These are phyloP conservation scores for Hylaea fasciaria DNA, from an alignment of 2,888 invertebrate species.

Conservation along the genomic window DNA sequence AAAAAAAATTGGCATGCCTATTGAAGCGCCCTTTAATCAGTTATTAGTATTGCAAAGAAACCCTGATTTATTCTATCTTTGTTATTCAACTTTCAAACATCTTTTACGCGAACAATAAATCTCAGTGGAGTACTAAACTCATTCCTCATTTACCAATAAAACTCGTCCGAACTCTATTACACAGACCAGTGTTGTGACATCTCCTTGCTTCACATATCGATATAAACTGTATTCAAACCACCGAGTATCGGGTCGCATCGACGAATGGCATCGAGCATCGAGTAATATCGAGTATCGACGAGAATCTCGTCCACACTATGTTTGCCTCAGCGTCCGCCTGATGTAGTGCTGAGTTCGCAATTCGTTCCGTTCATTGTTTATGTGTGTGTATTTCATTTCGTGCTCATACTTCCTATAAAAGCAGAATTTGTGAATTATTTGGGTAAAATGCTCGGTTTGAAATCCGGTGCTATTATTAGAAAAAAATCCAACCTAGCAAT, in stretches of 20 bases:
- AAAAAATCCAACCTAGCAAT: background rate
- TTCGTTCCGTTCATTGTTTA: slow-evolving; percentile 63
- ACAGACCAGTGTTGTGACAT: slow-evolving; percentile 2
- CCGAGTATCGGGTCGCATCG: slow-evolving; percentile 34
- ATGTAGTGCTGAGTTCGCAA: slow-evolving; percentile 67
- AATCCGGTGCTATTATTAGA: background rate
- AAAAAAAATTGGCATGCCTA: too few species aligned
- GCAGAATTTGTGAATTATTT: slow-evolving; percentile 47
- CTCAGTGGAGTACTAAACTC: background rate
- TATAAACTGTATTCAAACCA: slow-evolving; percentile 4
- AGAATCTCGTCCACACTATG: slow-evolving; percentile 56
- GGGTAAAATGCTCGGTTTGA: slow-evolving; percentile 9
- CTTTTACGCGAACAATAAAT: background rate
- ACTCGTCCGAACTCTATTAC: background rate
- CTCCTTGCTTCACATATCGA: background rate
- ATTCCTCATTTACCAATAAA: slow-evolving; percentile 2
- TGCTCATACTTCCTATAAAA: slow-evolving; percentile 27
- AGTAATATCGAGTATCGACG: slow-evolving; percentile 54
- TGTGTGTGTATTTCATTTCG: slow-evolving; percentile 56
- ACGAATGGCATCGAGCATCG: slow-evolving; percentile 50
- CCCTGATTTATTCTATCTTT: too few species aligned
- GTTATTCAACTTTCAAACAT: background rate
- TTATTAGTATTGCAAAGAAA: too few species aligned
- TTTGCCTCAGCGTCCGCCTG: slow-evolving; percentile 58
- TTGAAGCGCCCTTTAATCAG: too few species aligned